Percentiles rank a stretch among this genome's conserved stretches.
Conservation (phyloP, 2,797 vertebrate species). For the Clarias fuscus region DNA sequence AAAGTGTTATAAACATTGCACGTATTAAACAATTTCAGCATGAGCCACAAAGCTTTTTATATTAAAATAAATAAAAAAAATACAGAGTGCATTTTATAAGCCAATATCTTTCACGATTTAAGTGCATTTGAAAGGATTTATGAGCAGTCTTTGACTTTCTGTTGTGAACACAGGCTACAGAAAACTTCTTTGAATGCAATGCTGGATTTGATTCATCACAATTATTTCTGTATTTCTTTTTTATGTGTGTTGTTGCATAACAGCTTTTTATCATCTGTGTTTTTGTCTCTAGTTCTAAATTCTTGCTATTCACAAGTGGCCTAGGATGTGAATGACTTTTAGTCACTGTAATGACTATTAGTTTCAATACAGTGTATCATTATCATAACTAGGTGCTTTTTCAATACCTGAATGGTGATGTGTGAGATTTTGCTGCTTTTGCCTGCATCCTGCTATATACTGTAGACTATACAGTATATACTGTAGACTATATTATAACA, state of each 20-base stretch:
- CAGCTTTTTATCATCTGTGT: background rate
- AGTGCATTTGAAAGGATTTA: background rate
- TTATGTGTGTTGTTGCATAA: background rate
- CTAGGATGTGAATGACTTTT: background rate
- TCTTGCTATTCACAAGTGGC: background rate
- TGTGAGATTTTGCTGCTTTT: background rate
- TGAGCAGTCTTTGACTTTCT: constrained; percentile 1
- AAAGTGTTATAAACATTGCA: background rate
- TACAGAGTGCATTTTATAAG: background rate
- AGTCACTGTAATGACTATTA: background rate
- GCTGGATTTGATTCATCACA: background rate
- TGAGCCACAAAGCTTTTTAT: background rate
- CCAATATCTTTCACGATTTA: background rate
- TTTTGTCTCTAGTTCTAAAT: background rate
- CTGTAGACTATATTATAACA: background rate
- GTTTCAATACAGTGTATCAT: background rate
- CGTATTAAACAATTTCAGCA: background rate
- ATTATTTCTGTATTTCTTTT: background rate
- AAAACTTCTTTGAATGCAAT: background rate
- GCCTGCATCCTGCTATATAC: background rate
- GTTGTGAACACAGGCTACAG: background rate
- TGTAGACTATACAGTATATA: too few species aligned
- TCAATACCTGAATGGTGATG: background rate
- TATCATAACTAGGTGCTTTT: background rate
- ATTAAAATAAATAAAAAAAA: background rate